Evolutionary conservation across 2,797 vertebrate species (phyloP), one percentile per base, ranked within the genome.

Genomic region (Coracias cyanogaster): DNA sequence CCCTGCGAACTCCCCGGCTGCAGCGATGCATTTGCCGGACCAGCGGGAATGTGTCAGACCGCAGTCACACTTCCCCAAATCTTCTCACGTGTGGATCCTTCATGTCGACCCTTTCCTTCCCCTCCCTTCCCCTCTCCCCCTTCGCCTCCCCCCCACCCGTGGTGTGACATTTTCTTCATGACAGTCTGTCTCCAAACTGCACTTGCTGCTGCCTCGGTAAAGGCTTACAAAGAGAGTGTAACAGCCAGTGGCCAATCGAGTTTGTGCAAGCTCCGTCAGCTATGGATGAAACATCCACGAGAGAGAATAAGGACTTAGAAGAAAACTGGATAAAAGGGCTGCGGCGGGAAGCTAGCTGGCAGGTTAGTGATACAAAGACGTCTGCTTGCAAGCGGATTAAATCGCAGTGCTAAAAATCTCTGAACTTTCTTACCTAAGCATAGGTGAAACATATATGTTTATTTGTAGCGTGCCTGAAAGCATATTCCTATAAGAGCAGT

Each of bases 271-370:
- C 97, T 96, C 93, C 90, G 92, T 94, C 97, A 96, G 97, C 98
- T 97, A 98, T 97, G 98, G 98, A 99, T 98, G 99, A 99, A 98
- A 98, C 98, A 98, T 98, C 98, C 97, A 96, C 98, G 95, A 97
- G 97, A 97, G 98, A 98, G 97, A 97, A 98, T 97, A 98, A 98
- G 90, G 96, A 98, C 92, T 97, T 98, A 86, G 98, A 98, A 97
- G 98, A 98, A 97, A 98, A 98, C 98, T 98, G 98, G 98, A 98
- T 98, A 97, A 98, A 98, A 98, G 97, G 98, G 98, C 98, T 99
- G 97, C 98, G 94, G 46, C 72, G 96, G 94, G 97, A 98, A 97
- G 91, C 79, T 92, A 98, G 97, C 97, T 98, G 98, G 98, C 98
- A 98, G 98, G 98, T 99, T 98, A 99, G 98, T 98, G 97, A 97